Base-by-base conservation (phyloP, 1,140 invertebrate species). In the Eriocheir sinensis region DNA sequence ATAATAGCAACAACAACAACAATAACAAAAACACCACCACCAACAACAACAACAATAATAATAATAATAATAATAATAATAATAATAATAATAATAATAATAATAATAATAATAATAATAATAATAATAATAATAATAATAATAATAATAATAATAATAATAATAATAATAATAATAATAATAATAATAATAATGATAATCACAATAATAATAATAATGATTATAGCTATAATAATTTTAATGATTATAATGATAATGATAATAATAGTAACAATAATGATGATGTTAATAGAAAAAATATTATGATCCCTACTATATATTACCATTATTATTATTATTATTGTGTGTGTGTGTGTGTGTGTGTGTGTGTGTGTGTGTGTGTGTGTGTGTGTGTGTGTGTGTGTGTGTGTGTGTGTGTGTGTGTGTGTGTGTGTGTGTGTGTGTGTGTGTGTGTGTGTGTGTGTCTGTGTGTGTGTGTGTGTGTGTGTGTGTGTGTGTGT, bases 121-220 rank as follows among this genome's bases (percentile, higher is more conserved):
- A 80, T 80, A 80, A 80, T 80, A 3, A 15, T 80, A 80, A 80
- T 80, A 80, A 80, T 80, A 80, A 80, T 80, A 80, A 80, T 80
- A 80, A 80, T 80, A 80, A 80, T 80, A 80, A 80, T 80, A 80
- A 80, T 80, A 80, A 80, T 80, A 80, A 80, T 80, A 80, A 80
- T 80, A 80, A 80, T 80, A 80, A 80, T 80, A 80, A 80, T 80
- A 80, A 80, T 80, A 80, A 80, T 80, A 80, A 80, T 80, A 80
- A 80, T 80, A 80, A 80, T 80, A 80, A 2, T 80, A 80, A 2
- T 80, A 80, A 2, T 80, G 34, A 2, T 80, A 80, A 2, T 38
- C 36, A 17, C 9, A 17, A 88, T 12, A 88, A 15, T 15, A 15
- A 88, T 1, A 88, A 15, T 38, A 15, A 88, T 36, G 41, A 38